Conservation (phyloP, 2,113 vertebrate species). For the Muntiacus muntjak region DNA sequence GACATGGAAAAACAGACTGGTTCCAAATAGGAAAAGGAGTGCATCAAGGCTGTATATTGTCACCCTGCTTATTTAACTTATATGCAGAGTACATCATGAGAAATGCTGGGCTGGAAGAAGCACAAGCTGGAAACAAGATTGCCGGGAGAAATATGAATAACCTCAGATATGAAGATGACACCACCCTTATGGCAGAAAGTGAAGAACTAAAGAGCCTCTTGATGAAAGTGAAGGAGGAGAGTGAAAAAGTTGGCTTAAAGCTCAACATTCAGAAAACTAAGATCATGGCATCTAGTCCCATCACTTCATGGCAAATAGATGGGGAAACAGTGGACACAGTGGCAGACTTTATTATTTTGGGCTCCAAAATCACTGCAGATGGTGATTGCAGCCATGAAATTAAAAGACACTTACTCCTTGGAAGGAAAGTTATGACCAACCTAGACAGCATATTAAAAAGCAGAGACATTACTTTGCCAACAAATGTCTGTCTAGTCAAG, state of each 20-base stretch:
- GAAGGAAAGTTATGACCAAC: background rate
- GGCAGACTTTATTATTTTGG: accelerated
- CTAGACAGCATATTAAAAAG: background rate
- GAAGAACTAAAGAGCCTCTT: background rate
- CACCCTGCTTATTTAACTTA: background rate
- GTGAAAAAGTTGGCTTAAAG: background rate
- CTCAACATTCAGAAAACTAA: background rate
- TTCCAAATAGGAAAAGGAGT: background rate
- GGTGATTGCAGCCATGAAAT: background rate
- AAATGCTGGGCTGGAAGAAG: background rate
- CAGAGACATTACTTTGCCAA: background rate
- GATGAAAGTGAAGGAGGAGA: background rate
- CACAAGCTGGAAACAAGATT: background rate
- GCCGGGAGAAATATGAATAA: background rate
- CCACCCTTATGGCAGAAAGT: background rate
- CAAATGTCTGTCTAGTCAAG: background rate
- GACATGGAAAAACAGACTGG: background rate
- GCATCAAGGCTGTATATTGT: background rate
- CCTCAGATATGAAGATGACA: background rate
- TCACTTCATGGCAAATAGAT: background rate
- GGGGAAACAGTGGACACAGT: no score
- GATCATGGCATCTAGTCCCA: background rate
- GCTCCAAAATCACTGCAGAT: background rate
- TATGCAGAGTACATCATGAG: background rate
- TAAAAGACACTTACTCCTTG: background rate